Conservation (phyloP, 2,888 invertebrate species). For the Brenthis hecate region DNA sequence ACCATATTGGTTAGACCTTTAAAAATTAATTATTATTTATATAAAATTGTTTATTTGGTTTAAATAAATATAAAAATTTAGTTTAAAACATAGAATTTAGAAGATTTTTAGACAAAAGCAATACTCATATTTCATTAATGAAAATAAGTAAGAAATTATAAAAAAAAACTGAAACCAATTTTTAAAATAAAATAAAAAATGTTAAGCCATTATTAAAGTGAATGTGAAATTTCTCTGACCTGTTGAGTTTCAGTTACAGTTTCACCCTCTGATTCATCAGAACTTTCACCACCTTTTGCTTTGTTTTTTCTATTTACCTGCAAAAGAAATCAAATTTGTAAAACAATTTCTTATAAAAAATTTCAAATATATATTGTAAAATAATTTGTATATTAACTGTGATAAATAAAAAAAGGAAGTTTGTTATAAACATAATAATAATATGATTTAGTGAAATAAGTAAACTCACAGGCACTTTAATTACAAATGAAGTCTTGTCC, state of each 20-base stretch:
- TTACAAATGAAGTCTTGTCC: slow-evolving; percentile 83
- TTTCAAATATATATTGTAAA: not conserved
- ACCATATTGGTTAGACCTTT: too few species aligned
- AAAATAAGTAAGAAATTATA: too few species aligned
- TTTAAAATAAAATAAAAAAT: not conserved
- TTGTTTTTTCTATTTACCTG: slow-evolving; percentile 79
- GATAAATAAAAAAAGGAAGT: too few species aligned
- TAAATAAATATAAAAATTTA: too few species aligned
- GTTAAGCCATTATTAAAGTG: not conserved
- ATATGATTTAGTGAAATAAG: slow-evolving; percentile 10
- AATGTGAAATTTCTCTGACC: slow-evolving; percentile 51
- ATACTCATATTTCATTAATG: too few species aligned
- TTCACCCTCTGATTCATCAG: slow-evolving; percentile 78
- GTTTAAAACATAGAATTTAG: too few species aligned
- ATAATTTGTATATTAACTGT: not conserved
- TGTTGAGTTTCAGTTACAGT: slow-evolving; percentile 78
- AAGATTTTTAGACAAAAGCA: too few species aligned
- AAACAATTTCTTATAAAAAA: slow-evolving; percentile 11
- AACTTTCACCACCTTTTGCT: slow-evolving; percentile 74
- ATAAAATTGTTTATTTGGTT: too few species aligned
- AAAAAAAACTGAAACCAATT: not conserved
- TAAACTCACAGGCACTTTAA: slow-evolving; percentile 84
- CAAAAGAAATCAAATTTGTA: slow-evolving; percentile 37
- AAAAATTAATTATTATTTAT: too few species aligned
- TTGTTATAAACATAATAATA: not conserved